These are phyloP conservation scores for Spialia ferax DNA, from an alignment of 2,888 invertebrate species.

Conservation along the genomic window DNA sequence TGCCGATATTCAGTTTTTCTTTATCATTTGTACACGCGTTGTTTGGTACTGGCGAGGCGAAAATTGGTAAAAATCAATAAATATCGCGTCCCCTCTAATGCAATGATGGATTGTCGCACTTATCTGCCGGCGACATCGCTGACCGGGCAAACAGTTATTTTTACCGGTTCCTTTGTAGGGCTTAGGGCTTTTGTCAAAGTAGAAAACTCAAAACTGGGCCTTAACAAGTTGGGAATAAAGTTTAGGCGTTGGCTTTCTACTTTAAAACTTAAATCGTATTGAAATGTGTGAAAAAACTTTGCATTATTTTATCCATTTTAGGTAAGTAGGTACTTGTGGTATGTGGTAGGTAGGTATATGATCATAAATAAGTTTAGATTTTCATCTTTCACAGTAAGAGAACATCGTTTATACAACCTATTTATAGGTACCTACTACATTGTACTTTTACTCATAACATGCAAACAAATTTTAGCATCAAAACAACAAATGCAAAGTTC, in stretches of 20 bases:
- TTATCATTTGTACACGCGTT: constrained; percentile 27
- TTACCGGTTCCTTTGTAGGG: constrained; percentile 54
- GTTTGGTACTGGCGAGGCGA: constrained; percentile 49
- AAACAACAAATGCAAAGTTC: not conserved
- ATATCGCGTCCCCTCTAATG: constrained; percentile 71
- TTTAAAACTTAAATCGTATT: not conserved
- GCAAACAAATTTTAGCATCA: not conserved
- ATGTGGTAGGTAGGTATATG: too few species aligned
- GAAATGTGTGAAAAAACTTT: not conserved
- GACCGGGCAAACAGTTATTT: constrained; percentile 58
- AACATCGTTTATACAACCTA: too few species aligned
- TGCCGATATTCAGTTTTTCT: not conserved
- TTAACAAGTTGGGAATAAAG: not conserved
- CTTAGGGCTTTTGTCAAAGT: constrained; percentile 39
- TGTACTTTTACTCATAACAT: too few species aligned
- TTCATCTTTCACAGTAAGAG: too few species aligned
- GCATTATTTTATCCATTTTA: too few species aligned
- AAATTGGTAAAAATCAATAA: constrained; percentile 76
- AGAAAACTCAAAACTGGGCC: constrained; percentile 17
- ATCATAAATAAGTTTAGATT: too few species aligned
- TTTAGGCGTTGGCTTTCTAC: not conserved
- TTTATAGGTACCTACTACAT: too few species aligned
- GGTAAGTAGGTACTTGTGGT: too few species aligned
- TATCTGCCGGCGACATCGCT: constrained; percentile 77
- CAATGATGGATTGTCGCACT: constrained; percentile 77